phyloP scores from a whole-genome alignment of 2,113 vertebrate genomes.

The Pogona vitticeps region DNA sequence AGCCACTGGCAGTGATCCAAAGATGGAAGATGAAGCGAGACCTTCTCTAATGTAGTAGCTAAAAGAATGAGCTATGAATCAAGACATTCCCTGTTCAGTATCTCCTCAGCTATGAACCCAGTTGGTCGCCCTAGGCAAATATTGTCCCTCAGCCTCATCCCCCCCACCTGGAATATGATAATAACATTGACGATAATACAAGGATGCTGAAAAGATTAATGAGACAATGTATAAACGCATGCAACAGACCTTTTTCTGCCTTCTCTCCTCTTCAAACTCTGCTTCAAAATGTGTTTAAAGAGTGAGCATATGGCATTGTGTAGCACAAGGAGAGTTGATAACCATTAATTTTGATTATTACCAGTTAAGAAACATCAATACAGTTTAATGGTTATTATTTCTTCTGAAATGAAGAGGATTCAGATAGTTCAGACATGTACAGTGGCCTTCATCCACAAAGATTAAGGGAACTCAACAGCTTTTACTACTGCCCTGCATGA shows the following conservation, averaged over 20 bases:
- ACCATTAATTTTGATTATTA: slow-evolving; percentile 69
- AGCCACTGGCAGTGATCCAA: neutral
- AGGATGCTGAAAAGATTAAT: neutral
- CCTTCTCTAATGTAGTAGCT: neutral
- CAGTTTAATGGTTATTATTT: slow-evolving; percentile 72
- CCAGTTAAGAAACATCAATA: slow-evolving; percentile 67
- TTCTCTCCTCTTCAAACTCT: neutral
- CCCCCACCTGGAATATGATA: neutral
- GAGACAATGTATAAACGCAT: neutral
- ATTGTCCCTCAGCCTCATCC: neutral
- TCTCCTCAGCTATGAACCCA: neutral
- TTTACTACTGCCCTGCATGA: neutral
- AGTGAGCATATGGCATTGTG: slow-evolving; percentile 67
- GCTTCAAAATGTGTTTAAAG: slow-evolving; percentile 11
- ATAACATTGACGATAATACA: neutral
- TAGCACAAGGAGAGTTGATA: slow-evolving; percentile 56
- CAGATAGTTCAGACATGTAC: slow-evolving; percentile 61
- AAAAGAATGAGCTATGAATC: neutral
- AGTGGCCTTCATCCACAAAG: slow-evolving; percentile 42
- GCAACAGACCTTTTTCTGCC: neutral
- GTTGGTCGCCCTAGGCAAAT: neutral
- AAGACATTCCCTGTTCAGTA: neutral
- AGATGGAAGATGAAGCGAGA: neutral
- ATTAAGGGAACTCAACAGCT: neutral
- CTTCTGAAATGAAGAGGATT: slow-evolving; percentile 67